Conservation (phyloP, 1,140 invertebrate species). For the Pararge aegeria region DNA sequence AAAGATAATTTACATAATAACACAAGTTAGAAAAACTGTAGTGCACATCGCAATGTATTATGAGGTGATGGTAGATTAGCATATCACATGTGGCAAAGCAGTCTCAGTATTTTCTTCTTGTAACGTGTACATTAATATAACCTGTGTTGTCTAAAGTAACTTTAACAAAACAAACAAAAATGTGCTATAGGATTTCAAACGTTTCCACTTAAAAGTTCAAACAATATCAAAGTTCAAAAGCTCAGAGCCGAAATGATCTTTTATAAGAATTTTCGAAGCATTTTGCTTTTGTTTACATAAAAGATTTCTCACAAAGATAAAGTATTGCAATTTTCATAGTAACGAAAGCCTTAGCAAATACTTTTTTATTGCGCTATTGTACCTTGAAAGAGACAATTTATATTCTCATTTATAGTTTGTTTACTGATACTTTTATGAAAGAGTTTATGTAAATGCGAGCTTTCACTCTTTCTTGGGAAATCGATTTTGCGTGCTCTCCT, state of each 20-base stretch:
- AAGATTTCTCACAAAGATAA: conserved; percentile 20
- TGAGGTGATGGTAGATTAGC: no score
- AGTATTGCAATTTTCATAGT: conserved; percentile 15
- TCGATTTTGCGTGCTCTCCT: no score
- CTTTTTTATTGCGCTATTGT: not conserved
- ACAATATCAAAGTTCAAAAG: conserved; percentile 1
- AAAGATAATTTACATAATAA: no score
- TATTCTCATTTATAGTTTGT: not conserved
- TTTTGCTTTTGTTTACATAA: conserved; percentile 3
- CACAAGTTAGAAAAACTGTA: no score
- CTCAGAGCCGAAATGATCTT: not conserved
- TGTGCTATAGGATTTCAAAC: no score
- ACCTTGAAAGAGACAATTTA: not conserved
- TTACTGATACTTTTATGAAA: not conserved
- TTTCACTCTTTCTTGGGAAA: no score
- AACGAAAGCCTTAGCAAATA: conserved; percentile 2
- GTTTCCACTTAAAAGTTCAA: not conserved
- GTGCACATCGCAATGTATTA: no score
- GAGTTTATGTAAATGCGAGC: no score
- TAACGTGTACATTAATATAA: no score
- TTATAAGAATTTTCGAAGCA: not conserved
- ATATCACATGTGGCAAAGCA: no score
- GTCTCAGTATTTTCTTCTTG: no score
- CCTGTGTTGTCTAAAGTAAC: not conserved
- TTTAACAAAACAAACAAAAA: no score